phyloP scores from a whole-genome alignment of 2,113 vertebrate genomes.

The Xenopus tropicalis region UCB_Xtro_10.0 CM004449.2:105837501-105838000 shows the following conservation, averaged over 20 bases:
- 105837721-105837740: neutral
- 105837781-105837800: conserved; percentile 1
- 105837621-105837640: too few relatives aligned
- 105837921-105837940: neutral
- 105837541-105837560: too few relatives aligned
- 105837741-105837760: neutral
- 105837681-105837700: neutral
- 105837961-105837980: neutral
- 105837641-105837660: too few relatives aligned
- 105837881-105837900: conserved; percentile 1
- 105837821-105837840: neutral
- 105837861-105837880: neutral
- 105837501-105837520: too few relatives aligned
- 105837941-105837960: neutral
- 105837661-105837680: too few relatives aligned
- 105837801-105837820: neutral
- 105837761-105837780: conserved; percentile 2
- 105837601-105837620: too few relatives aligned
- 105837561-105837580: too few relatives aligned
- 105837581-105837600: too few relatives aligned
- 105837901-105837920: neutral
- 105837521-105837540: too few relatives aligned
- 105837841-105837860: neutral
- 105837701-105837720: neutral
- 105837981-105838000: neutral